These are phyloP conservation scores for Leuciscus idus DNA, from an alignment of 2,113 vertebrate species.

Conservation along the genomic window DNA sequence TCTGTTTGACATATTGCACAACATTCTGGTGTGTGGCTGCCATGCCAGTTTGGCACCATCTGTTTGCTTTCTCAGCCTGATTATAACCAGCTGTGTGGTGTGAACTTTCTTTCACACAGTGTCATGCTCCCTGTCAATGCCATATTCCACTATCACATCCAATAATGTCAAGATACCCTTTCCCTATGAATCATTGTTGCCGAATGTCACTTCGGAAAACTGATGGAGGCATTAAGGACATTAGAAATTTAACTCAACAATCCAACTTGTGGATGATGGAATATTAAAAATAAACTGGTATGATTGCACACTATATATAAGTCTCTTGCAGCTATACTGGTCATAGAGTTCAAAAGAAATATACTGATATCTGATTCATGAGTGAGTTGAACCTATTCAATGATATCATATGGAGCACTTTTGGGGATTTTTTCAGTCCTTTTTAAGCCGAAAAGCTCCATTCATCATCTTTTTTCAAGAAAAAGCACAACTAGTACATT, in stretches of 20 bases:
- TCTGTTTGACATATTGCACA: constrained; percentile 42
- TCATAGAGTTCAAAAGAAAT: background rate
- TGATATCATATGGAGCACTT: background rate
- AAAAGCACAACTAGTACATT: too few relatives aligned
- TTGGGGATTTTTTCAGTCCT: too few relatives aligned
- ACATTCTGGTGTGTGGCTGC: constrained; percentile 41
- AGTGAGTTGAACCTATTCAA: background rate
- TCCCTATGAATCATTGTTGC: background rate
- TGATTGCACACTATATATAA: background rate
- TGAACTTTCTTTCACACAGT: constrained; percentile 48
- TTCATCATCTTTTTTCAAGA: background rate
- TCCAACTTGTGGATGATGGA: background rate
- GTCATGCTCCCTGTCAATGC: constrained; percentile 41
- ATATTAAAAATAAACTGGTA: background rate
- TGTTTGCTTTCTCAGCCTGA: constrained; percentile 46
- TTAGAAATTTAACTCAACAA: background rate
- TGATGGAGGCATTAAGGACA: background rate
- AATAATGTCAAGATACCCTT: constrained; percentile 38
- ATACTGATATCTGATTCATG: background rate
- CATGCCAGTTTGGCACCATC: constrained; percentile 55
- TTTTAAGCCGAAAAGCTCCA: background rate
- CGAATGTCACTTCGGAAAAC: constrained; percentile 6
- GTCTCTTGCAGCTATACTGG: background rate
- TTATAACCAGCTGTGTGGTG: constrained; percentile 48
- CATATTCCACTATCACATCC: constrained; percentile 44